Conservation (phyloP, 2,113 vertebrate genomes). For the Glaucidium brasilianum region DNA sequence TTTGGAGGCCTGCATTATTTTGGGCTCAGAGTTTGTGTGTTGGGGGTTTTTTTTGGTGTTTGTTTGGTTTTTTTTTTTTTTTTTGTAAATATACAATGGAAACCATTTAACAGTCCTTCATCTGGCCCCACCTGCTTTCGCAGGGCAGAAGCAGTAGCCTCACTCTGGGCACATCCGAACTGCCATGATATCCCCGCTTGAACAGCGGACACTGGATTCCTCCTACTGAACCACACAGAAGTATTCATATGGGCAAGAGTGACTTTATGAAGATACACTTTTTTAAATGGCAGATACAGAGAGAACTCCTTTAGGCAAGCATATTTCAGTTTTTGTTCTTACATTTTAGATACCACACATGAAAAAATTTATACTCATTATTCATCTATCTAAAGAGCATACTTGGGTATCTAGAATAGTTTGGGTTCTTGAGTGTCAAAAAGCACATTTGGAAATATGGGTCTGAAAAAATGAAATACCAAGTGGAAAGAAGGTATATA, state of each 20-base stretch:
- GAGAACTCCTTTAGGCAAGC: not conserved
- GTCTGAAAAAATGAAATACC: not conserved
- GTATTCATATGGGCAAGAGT: fast-evolving
- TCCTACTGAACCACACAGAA: not conserved
- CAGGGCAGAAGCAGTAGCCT: not conserved
- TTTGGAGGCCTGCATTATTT: not conserved
- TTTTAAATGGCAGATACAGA: not conserved
- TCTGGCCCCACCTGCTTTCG: not conserved
- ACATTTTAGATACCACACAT: not conserved
- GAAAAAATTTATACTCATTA: not conserved
- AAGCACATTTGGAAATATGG: not conserved
- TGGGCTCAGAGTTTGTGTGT: not conserved
- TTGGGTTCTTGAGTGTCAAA: not conserved
- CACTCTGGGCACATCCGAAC: not conserved
- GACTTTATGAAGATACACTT: not conserved
- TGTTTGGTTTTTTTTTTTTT: too few relatives aligned
- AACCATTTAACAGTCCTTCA: not conserved
- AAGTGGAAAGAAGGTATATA: not conserved
- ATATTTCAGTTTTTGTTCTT: not conserved
- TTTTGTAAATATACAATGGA: not conserved
- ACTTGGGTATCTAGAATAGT: not conserved
- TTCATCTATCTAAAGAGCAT: not conserved
- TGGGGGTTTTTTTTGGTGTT: too few relatives aligned
- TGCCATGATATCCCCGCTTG: not conserved
- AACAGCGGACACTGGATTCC: not conserved